These are phyloP conservation scores for Epistrophella euchroma DNA, from an alignment of 2,888 invertebrate genomes.

Conservation along the genomic window DNA sequence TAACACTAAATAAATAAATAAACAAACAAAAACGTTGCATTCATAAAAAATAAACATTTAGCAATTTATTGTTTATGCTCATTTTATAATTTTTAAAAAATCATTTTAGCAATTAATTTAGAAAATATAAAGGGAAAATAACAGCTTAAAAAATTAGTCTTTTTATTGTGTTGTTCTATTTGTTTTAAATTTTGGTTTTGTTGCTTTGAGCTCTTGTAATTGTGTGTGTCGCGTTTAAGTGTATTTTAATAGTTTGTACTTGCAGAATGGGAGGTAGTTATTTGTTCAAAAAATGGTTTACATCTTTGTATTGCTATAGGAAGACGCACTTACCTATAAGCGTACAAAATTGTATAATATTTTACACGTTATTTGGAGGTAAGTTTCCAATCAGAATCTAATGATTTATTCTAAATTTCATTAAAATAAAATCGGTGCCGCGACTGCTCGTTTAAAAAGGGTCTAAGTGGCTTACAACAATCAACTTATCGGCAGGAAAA, in stretches of 20 bases:
- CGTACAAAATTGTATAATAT: too few relatives aligned
- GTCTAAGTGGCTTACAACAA: too few relatives aligned
- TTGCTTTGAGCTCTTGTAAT: not conserved
- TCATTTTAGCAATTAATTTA: constrained; percentile 68
- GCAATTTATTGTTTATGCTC: constrained; percentile 61
- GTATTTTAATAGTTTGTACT: not conserved
- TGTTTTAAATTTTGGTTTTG: not conserved
- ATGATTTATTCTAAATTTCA: too few relatives aligned
- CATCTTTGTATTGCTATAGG: not conserved
- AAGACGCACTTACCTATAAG: not conserved
- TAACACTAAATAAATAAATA: constrained; percentile 24
- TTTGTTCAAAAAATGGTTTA: not conserved
- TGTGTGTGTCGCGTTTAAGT: not conserved
- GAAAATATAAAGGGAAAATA: constrained; percentile 65
- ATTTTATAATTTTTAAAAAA: constrained; percentile 61
- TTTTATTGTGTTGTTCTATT: constrained; percentile 11
- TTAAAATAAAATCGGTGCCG: too few relatives aligned
- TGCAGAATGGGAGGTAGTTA: not conserved
- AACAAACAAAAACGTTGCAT: constrained; percentile 51
- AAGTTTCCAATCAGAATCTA: too few relatives aligned
- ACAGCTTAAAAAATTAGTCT: constrained; percentile 37
- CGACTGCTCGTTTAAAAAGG: too few relatives aligned
- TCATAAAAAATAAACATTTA: constrained; percentile 58
- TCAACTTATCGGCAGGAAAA: too few relatives aligned
- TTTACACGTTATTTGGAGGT: too few relatives aligned